Evolutionary conservation across 2,113 vertebrate genomes (phyloP), one percentile per base, ranked within the genome.

Genomic region (Sula dactylatra): DNA sequence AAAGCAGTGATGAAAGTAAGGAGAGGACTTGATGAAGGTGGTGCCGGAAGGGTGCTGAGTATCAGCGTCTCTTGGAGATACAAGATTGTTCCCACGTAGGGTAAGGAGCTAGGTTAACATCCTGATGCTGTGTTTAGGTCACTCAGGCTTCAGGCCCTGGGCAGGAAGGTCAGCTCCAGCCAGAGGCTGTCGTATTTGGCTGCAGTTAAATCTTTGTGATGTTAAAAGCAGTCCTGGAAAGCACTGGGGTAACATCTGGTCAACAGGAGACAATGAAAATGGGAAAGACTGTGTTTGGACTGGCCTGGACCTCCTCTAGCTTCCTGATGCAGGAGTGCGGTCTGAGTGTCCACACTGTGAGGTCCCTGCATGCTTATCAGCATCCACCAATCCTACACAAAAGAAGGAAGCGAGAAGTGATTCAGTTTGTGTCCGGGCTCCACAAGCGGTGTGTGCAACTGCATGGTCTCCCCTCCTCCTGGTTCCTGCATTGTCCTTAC

Each of bases 161-260:
- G 38, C 55, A 66, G 91, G 83, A 90, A 62, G 52, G 78, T 27
- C 65, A 83, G 0, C 80, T 93, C 47, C 56, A 81, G 50, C 42
- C 29, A 1, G 82, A 77, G 77, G 71, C 66, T 47, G 2, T 56
- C 52, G 11, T 27, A 55, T 47, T 92, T 93, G 88, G 88, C 86
- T 74, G 77, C 59, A 61, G 47, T 73, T 86, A 80, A 56, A 66
- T 70, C 67, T 88, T 16, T 22, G 55, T 78, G 76, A 84, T 78
- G 76, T 82, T 96, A 82, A 91, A 96, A 94, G 82, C 82, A 91
- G 86, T 82, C 73, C 66, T 93, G 90, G 94, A 94, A 89, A 91
- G 59, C 72, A 34, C 0, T 88, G 59, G 36, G 59, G 40, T 86
- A 93, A 78, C 92, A 88, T 92, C 81, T 95, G 92, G 38, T 81